Conservation (phyloP, 2,797 vertebrate genomes). For the Sebastes vulpes region DNA sequence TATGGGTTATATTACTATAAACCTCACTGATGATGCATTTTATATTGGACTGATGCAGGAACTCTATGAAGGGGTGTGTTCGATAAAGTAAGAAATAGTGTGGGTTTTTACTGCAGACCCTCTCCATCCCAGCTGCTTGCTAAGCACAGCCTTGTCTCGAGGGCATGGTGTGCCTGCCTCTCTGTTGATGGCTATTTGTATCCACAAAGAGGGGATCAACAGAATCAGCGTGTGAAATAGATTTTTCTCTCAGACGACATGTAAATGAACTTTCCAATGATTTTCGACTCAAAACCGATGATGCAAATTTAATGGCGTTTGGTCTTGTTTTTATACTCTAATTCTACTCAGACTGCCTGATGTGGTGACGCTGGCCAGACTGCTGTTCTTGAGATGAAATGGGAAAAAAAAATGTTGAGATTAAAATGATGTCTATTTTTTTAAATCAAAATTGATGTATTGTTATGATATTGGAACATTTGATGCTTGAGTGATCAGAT, state of each 20-base stretch:
- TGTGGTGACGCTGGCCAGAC: constrained; percentile 9
- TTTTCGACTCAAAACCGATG: constrained; percentile 56
- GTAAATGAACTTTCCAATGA: constrained; percentile 66
- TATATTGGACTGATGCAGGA: background rate
- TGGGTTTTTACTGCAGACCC: constrained; percentile 31
- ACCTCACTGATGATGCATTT: background rate
- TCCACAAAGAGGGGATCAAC: constrained; percentile 64
- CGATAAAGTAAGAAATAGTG: constrained; percentile 4
- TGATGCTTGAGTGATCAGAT: background rate
- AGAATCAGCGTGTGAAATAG: constrained; percentile 68
- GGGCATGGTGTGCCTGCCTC: constrained; percentile 55
- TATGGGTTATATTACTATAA: background rate
- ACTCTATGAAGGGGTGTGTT: background rate
- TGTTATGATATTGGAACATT: background rate
- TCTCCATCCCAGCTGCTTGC: constrained; percentile 48
- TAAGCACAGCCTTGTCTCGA: constrained; percentile 62
- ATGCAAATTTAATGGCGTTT: constrained; percentile 49
- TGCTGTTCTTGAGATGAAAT: background rate
- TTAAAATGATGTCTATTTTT: background rate
- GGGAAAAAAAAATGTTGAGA: background rate
- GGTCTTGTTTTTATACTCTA: constrained; percentile 23
- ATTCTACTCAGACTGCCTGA: constrained; percentile 6
- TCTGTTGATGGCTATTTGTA: constrained; percentile 66
- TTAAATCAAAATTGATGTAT: background rate
- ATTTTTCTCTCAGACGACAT: constrained; percentile 63